Percentiles rank a stretch among this genome's conserved stretches.
phyloP scores from a whole-genome alignment of 2,888 invertebrate species.

The Scaptomyza parva region DNA sequence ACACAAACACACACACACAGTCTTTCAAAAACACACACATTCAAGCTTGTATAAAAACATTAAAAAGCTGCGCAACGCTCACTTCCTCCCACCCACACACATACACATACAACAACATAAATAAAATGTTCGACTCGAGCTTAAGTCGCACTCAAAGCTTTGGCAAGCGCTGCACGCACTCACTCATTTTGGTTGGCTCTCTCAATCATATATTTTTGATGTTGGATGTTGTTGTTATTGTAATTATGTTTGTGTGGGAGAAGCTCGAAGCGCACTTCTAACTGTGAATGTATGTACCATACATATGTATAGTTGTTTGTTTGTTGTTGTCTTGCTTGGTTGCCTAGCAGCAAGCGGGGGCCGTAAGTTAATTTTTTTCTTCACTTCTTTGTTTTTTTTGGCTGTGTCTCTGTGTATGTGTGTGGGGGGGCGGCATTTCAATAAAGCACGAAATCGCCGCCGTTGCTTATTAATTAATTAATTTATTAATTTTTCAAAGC shows the following conservation, averaged over 20 bases:
- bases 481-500: slow-evolving; percentile 60
- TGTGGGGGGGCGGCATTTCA: slow-evolving; percentile 45
- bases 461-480: slow-evolving; percentile 67
- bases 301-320: slow-evolving; percentile 2
- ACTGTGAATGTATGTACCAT: slow-evolving; percentile 40
- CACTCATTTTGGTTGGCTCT: slow-evolving; percentile 4
- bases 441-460: slow-evolving; percentile 65
- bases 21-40: too few relatives aligned
- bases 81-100: slow-evolving; percentile 49
- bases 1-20: neutral
- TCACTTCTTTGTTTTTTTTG: neutral
- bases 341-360: slow-evolving; percentile 61
- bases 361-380: slow-evolving; percentile 11
- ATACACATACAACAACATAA: slow-evolving; percentile 13
- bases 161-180: slow-evolving; percentile 33
- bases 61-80: slow-evolving; percentile 19
- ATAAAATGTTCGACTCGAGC: slow-evolving; percentile 25
- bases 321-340: slow-evolving; percentile 63
- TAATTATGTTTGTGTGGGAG: slow-evolving; percentile 55
- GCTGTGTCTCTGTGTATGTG: too few relatives aligned
- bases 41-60: neutral
- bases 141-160: slow-evolving; percentile 45
- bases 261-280: slow-evolving; percentile 54
- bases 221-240: slow-evolving; percentile 35
- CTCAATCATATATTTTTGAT: slow-evolving; percentile 21